Evolutionary conservation across 1,140 invertebrate genomes (phyloP).

Genomic region (Ridgeia piscesae): DNA sequence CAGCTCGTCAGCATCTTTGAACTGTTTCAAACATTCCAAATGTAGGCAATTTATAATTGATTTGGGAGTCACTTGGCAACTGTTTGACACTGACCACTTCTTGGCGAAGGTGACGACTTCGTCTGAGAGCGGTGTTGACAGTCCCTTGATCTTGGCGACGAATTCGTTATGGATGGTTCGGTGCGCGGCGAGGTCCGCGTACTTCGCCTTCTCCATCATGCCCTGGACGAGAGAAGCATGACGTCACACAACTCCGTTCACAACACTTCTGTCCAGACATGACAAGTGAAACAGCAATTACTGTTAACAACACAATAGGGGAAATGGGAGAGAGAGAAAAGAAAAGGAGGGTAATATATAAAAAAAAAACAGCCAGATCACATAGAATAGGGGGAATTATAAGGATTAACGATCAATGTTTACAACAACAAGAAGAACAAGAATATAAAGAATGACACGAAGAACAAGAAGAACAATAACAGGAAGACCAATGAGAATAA

Average conservation of each 20-base stretch:
- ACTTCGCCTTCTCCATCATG: constrained; percentile 16
- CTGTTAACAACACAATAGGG: no score
- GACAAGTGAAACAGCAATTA: no score
- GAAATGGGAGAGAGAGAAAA: no score
- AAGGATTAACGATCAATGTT: no score
- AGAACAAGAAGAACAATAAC: neutral
- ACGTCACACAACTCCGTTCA: neutral
- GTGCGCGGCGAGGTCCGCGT: constrained; percentile 9
- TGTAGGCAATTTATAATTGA: neutral
- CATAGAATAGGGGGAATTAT: no score
- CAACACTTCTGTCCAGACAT: neutral
- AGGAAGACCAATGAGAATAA: neutral
- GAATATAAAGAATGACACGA: neutral
- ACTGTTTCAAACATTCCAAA: neutral
- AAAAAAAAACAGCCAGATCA: no score
- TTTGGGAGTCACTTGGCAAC: no score
- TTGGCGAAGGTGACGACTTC: constrained; percentile 23
- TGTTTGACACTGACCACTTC: constrained; percentile 25
- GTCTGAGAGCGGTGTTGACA: constrained; percentile 20
- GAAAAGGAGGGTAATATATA: no score
- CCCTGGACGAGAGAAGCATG: constrained; percentile 6
- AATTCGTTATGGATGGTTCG: constrained; percentile 22
- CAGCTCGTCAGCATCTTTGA: no score
- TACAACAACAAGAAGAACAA: no score
- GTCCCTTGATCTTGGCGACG: constrained; percentile 11